Conservation (phyloP, 2,113 vertebrate species). For the Paramisgurnus dabryanus region DNA sequence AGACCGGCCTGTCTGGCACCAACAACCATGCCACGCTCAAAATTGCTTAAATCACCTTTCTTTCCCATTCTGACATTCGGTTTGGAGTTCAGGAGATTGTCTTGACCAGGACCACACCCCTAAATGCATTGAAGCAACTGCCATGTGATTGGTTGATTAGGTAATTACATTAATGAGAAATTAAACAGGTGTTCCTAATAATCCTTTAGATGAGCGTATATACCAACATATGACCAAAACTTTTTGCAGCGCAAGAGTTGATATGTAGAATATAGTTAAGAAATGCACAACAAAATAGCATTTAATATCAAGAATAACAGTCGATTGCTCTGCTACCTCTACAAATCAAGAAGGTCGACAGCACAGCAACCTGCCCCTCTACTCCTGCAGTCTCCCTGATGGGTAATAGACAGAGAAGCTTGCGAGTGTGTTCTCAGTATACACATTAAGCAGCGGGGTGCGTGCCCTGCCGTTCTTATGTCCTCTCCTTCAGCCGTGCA, state of each 20-base stretch:
- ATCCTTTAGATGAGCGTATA: too few species aligned
- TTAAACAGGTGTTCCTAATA: too few species aligned
- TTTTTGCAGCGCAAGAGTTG: not conserved
- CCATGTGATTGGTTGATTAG: too few species aligned
- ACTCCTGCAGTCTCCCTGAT: slow-evolving; percentile 48
- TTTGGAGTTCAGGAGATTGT: too few species aligned
- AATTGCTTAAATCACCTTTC: too few species aligned
- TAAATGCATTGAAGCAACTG: too few species aligned
- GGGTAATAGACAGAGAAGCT: slow-evolving; percentile 48
- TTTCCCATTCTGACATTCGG: too few species aligned
- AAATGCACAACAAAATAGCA: slow-evolving; percentile 1
- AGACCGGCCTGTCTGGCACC: too few species aligned
- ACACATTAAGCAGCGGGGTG: slow-evolving; percentile 50
- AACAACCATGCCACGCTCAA: too few species aligned
- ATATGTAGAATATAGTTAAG: not conserved
- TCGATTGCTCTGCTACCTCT: slow-evolving; percentile 73
- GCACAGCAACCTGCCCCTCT: slow-evolving; percentile 60
- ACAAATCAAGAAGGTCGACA: slow-evolving; percentile 76
- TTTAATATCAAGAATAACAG: slow-evolving; percentile 69
- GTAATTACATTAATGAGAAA: too few species aligned
- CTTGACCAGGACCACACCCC: too few species aligned
- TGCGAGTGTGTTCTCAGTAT: slow-evolving; percentile 45
- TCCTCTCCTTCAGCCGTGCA: slow-evolving; percentile 44
- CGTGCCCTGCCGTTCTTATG: slow-evolving; percentile 44
- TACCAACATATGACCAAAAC: too few species aligned